phyloP scores from a whole-genome alignment of 2,888 invertebrate species.

The Drosophila sordidula region DNA sequence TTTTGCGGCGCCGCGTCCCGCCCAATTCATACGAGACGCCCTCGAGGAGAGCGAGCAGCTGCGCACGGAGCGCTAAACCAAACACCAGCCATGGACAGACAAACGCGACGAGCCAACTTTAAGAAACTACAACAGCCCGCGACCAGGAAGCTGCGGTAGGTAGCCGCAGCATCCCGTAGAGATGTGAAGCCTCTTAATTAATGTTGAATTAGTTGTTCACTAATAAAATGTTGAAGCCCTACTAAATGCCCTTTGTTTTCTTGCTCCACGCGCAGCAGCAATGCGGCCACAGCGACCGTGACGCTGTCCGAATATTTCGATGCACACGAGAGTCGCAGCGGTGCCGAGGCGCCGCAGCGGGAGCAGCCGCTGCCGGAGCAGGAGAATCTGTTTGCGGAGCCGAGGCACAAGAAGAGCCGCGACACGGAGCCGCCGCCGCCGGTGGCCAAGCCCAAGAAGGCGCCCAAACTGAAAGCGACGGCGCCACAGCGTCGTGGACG shows the following conservation, averaged over 20 bases:
- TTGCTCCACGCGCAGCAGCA: slow-evolving; percentile 58
- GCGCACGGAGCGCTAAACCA: slow-evolving; percentile 61
- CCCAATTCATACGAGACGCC: slow-evolving; percentile 64
- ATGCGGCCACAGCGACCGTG: slow-evolving; percentile 26
- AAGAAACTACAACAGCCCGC: slow-evolving; percentile 77
- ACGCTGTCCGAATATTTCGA: slow-evolving; percentile 73
- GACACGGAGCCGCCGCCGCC: slow-evolving; percentile 52
- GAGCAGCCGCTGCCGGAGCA: slow-evolving; percentile 25
- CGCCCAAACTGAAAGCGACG: slow-evolving; percentile 64
- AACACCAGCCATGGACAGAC: slow-evolving; percentile 72
- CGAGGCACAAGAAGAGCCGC: slow-evolving; percentile 40
- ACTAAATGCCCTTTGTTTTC: slow-evolving; percentile 36
- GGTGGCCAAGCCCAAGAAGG: slow-evolving; percentile 63
- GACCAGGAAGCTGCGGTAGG: slow-evolving; percentile 73
- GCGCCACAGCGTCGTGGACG: slow-evolving; percentile 32
- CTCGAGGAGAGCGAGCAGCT: slow-evolving; percentile 72
- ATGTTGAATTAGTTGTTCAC: slow-evolving; percentile 14
- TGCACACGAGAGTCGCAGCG: slow-evolving; percentile 40
- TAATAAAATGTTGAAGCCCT: slow-evolving; percentile 57
- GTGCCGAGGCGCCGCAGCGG: not conserved
- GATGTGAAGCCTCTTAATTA: not conserved
- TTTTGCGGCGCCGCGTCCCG: slow-evolving; percentile 67
- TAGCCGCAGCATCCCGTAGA: not conserved
- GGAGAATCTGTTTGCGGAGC: slow-evolving; percentile 22
- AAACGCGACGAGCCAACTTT: slow-evolving; percentile 78